Evolutionary conservation across 1,140 invertebrate genomes (phyloP), one percentile per base, ranked within the genome.

Genomic region (Hesperophylax magnus): DNA sequence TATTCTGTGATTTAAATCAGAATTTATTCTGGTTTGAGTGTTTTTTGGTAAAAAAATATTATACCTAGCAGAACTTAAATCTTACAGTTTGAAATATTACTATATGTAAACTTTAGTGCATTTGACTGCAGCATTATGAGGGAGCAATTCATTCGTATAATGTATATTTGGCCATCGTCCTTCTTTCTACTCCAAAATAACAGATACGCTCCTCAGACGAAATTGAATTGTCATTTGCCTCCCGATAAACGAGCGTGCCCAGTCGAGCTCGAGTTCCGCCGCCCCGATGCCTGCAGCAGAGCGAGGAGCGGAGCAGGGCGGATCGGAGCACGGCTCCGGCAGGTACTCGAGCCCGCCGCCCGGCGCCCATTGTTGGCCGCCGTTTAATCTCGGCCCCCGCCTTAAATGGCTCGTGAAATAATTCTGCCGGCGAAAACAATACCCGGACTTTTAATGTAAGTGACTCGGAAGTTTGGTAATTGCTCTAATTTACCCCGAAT

Each of bases 391-490:
- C 60, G 54, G 31, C 56, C 72, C 53, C 72, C 22, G 20, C 17
- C 54, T 76, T 82, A 76, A 79, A 82, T 82, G 77, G 77, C 53
- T 82, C 81, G 81, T 82, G 74, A 82, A 82, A 79, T 82, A 82
- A 82, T 79, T 82, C 81, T 22, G 71, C 54, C 72, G 81, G 58
- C 71, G 81, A 76, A 82, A 82, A 82, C 81, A 82, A 82, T 82
- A 69, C 77, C 74, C 82, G 75, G 31, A 78, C 65, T 78, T 74
- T 79, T 80, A 80, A 82, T 80, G 81, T 82, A 80, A 82, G 79
- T 80, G 78, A 83, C 74, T 83, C 82, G 53, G 72, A 76, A 80
- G 82, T 83, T 83, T 71, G 79, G 82, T 83, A 83, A 83, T 83
- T 80, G 82, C 82, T 74, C 82, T 83, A 83, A 83, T 83, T 83